Base-by-base conservation (phyloP, 1,140 invertebrate genomes). In the Calliphora vicina region DNA sequence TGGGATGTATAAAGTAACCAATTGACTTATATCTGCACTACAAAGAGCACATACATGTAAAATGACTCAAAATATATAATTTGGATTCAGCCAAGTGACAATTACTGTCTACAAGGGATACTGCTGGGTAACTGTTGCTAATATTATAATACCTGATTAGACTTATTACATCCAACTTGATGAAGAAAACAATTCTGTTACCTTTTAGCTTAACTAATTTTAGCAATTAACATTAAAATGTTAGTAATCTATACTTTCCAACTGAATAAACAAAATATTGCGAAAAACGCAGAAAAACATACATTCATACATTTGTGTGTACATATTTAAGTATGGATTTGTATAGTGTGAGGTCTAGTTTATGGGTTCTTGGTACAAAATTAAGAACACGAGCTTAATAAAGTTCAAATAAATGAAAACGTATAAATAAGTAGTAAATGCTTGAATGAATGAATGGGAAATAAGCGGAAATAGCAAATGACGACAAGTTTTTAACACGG, bases 341-440 rank as follows among this genome's bases (percentile, higher is more conserved):
- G 13, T n/a, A 15, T 57, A n/a, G 50, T 57, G 50, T 57, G 50
- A 57, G 50, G 61, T 67, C 61, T 67, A 67, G 20, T 57, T n/a
- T 25, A 67, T 67, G 61, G 61, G 23, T 67, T 67, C 61, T 67
- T 20, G 61, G 20, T 67, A 67, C 9, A 67, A 25, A 20, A 67
- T 25, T 67, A 67, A 67, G 61, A 67, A 67, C 61, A 67, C 61
- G 61, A 67, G 61, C 61, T 67, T 23, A 67, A 67, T 67, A 67
- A 67, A 67, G 61, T 67, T 67, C 6, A 67, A 67, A 67, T 25
- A 25, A 67, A 67, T 23, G 50, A 67, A 67, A 67, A 67, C n/a
- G 61, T 25, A 67, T 23, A 23, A 67, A 67, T 67, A 23, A 23
- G 23, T 57, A n/a, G n/a, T n/a, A 57, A 57, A 57, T 57, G n/a